Percentiles rank a stretch among this genome's conserved stretches.
These are phyloP conservation scores for Hydrotaea diabolus DNA, from an alignment of 2,888 invertebrate species.

Conservation along the genomic window DNA sequence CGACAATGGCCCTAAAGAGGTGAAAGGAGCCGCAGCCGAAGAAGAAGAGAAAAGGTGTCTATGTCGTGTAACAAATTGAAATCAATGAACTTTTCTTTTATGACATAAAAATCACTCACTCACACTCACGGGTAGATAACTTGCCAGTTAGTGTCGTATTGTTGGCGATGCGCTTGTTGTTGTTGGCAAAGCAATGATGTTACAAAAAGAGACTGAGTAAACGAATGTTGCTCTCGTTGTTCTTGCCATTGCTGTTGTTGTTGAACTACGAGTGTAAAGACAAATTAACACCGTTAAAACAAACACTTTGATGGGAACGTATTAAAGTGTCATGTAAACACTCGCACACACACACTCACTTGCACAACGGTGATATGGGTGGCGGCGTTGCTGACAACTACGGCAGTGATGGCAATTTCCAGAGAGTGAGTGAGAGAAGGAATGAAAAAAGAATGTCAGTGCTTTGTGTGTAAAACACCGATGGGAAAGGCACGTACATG, in stretches of 20 bases:
- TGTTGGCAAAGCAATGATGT: background rate
- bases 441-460: too few relatives aligned
- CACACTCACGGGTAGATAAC: background rate
- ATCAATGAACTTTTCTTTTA: constrained; percentile 25
- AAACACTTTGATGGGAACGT: background rate
- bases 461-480: too few relatives aligned
- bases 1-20: constrained; percentile 17
- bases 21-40: constrained; percentile 17
- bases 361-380: background rate
- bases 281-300: background rate
- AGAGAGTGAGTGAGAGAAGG: too few relatives aligned
- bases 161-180: background rate
- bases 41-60: constrained; percentile 2
- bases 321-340: background rate
- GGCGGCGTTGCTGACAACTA: background rate
- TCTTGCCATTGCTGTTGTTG: background rate
- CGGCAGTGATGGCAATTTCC: background rate
- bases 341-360: background rate
- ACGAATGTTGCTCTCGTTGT: background rate
- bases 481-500: too few relatives aligned
- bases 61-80: constrained; percentile 23
- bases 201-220: background rate
- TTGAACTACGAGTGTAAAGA: background rate
- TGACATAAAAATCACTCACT: background rate
- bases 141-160: background rate